These are phyloP conservation scores for Anarsia innoxiella DNA, from an alignment of 2,888 invertebrate species.

Conservation along the genomic window DNA sequence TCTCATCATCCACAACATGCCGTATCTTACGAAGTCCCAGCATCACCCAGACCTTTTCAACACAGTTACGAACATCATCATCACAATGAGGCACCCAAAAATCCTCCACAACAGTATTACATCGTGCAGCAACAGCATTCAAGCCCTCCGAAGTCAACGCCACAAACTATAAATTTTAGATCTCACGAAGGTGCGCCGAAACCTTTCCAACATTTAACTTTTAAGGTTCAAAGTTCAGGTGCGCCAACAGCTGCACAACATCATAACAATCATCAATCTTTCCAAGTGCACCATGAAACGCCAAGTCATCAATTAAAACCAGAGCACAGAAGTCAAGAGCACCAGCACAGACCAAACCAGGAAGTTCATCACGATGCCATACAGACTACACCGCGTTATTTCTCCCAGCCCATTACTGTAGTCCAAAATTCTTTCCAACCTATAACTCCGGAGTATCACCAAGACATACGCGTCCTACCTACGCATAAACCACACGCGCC, in stretches of 20 bases:
- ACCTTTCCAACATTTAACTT: no score
- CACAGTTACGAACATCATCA: not conserved
- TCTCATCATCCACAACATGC: not conserved
- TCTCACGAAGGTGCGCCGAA: no score
- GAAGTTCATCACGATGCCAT: slow-evolving; percentile 15
- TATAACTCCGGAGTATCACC: slow-evolving; percentile 44
- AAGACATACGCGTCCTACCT: slow-evolving; percentile 39
- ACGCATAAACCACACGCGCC: slow-evolving; percentile 31
- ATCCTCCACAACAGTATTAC: not conserved
- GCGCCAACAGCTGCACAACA: slow-evolving; percentile 1
- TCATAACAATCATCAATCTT: not conserved
- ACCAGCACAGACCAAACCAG: slow-evolving; percentile 18
- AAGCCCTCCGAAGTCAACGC: no score
- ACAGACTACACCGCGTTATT: slow-evolving; percentile 18
- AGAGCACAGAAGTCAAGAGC: slow-evolving; percentile 24
- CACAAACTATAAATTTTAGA: no score
- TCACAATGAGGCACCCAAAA: not conserved
- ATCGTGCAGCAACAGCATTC: no score
- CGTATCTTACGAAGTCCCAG: not conserved
- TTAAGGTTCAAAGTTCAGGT: no score
- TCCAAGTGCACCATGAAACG: slow-evolving; percentile 5
- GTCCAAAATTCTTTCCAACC: slow-evolving; percentile 28
- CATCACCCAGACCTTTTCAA: not conserved
- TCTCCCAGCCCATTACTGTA: slow-evolving; percentile 23
- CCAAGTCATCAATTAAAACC: slow-evolving; percentile 19